Evolutionary conservation across 2,797 vertebrate species (phyloP), one percentile per base, ranked within the genome.

Genomic region (Sebastes vulpes): DNA sequence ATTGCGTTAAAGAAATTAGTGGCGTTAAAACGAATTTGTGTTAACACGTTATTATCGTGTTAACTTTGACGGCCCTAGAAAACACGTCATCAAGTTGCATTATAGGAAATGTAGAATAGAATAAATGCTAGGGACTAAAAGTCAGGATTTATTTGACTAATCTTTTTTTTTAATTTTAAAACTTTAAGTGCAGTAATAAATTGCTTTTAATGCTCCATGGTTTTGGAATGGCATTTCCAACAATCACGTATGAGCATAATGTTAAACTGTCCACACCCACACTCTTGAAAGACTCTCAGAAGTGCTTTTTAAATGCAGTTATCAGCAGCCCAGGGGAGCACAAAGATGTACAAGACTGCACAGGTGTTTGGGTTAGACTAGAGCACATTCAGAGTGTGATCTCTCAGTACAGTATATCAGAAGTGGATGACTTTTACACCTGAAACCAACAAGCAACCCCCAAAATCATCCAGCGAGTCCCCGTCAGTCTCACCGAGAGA

Each of bases 381-480:
- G 58, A 85, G 66, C 56, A 53, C 35, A 52, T 61, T 65, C 66
- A 56, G 67, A 46, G 59, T 84, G 52, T 76, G 23, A 77, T 68
- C n/a, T 61, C 64, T 88, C 83, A 67, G 65, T 57, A 14, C 65
- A 65, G 72, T 77, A 50, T 20, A 75, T 89, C 65, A 60, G 14
- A 71, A 57, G 73, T 60, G 23, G 59, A 63, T 54, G 31, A 28
- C 29, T 75, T 85, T 82, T 68, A 82, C 60, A 85, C 73, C 57
- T 82, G 63, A 73, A 86, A 77, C 76, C 79, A 75, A 65, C 84
- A 81, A 57, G 58, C 57, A 61, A 61, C 57, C 25, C 29, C 32
- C 14, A 54, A 64, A 82, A 60, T 78, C 72, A 61, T 76, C 25
- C 48, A 48, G 72, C 68, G 60, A 48, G 66, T 65, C 68, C 25